Evolutionary conservation across 2,113 vertebrate species (phyloP), one percentile per base, ranked within the genome.

Genomic region (Gallinago media): DNA sequence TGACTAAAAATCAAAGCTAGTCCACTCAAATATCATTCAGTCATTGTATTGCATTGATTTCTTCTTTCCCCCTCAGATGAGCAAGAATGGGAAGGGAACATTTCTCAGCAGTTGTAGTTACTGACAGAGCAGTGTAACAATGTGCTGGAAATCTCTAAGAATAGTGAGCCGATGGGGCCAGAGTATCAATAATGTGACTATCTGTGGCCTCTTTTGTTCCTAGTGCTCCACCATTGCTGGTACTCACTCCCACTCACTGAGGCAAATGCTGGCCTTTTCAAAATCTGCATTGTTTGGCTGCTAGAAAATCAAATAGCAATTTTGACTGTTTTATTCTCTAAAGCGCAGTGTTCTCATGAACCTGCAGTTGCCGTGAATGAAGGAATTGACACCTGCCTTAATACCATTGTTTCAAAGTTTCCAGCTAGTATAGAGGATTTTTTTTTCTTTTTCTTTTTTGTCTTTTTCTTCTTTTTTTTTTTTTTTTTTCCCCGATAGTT

Each of bases 31-130:
- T 94, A 88, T 85, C 83, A 87, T 89, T 95, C 89, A 83, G 78
- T 74, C 89, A 90, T 94, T 96, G 72, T 93, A 70, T 50, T 77
- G 50, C 85, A 97, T 96, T 94, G 96, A 96, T 97, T 96, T 95
- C 32, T 85, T 74, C 72, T 88, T 72, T 34, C 32, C 42, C 40
- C 36, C 40, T 91, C 89, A 87, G 89, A 65, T 79, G 78, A 95
- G 94, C 65, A 85, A 92, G 77, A 92, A 89, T 72, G n/a, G 14
- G 61, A 96, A 92, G n/a, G 73, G 93, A 96, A 87, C 84, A 82
- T 95, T 94, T 96, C 84, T 94, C 95, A 96, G 95, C 91, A 93
- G 88, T 72, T 90, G 59, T 63, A 92, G 93, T 92, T 93, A 73
- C 92, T 96, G 96, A 59, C 75, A 96, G 75, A 36, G 34, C 79